Conservation (phyloP, 2,888 invertebrate genomes). For the Andricus curvator region DNA sequence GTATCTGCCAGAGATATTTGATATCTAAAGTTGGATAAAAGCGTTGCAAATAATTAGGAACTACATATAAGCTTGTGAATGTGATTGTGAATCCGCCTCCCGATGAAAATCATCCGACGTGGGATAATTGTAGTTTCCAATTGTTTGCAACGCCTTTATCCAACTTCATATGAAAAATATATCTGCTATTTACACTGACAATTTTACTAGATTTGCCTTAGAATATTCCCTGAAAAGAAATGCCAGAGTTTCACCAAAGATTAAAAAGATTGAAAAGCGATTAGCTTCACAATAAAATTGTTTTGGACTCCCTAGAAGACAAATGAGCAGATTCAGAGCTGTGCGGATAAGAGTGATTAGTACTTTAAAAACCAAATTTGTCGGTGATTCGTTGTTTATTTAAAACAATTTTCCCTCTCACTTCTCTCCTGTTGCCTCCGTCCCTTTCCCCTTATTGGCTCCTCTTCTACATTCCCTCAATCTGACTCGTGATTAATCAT, state of each 20-base stretch:
- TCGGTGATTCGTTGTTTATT: conserved; percentile 59
- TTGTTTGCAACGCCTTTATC: no score
- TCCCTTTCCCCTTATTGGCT: conserved; percentile 27
- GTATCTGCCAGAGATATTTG: no score
- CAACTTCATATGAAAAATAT: no score
- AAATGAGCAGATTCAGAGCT: conserved; percentile 66
- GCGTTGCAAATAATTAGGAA: no score
- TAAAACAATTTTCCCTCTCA: conserved; percentile 56
- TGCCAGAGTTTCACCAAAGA: neutral
- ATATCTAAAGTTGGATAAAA: no score
- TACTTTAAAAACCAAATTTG: conserved; percentile 43
- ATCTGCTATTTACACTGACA: no score
- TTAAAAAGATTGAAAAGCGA: conserved; percentile 10
- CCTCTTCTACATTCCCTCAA: conserved; percentile 51
- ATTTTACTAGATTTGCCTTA: no score
- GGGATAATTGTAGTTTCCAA: no score
- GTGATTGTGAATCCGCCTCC: no score
- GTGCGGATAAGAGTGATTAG: conserved; percentile 56
- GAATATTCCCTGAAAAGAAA: neutral
- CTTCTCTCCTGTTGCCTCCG: conserved; percentile 28
- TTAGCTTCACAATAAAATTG: neutral
- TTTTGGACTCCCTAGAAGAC: conserved; percentile 42
- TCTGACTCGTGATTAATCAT: conserved; percentile 26
- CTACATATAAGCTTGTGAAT: no score
- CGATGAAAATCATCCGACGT: no score